Conservation (phyloP, 2,113 vertebrate genomes). For the Odocoileus hemionus region DNA sequence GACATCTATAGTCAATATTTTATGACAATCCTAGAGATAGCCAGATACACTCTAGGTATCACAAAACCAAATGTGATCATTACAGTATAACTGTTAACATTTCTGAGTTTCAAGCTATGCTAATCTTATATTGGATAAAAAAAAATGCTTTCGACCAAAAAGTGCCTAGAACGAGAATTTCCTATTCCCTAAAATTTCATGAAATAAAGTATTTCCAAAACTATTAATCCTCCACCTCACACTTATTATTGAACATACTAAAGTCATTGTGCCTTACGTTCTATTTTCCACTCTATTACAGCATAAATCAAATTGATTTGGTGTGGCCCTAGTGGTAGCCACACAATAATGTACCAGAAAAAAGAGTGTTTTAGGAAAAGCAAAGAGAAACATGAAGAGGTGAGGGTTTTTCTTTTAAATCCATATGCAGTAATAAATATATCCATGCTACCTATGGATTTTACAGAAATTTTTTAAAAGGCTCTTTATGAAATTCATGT, state of each 20-base stretch:
- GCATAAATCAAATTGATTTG: conserved; percentile 58
- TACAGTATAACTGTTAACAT: not conserved
- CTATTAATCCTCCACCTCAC: conserved; percentile 10
- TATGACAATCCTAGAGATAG: not conserved
- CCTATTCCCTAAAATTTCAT: conserved; percentile 20
- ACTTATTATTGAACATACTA: conserved; percentile 22
- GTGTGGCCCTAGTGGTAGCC: conserved; percentile 11
- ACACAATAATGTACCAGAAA: conserved; percentile 33
- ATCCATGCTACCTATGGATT: conserved; percentile 51
- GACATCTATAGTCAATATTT: not conserved
- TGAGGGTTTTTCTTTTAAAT: conserved; percentile 57
- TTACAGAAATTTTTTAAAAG: conserved; percentile 41
- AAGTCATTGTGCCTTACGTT: conserved; percentile 34
- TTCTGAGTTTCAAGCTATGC: conserved; percentile 13
- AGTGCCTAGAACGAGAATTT: not conserved
- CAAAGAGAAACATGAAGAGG: conserved; percentile 61
- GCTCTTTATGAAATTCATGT: conserved; percentile 30
- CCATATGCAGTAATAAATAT: conserved; percentile 58
- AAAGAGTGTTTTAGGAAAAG: conserved; percentile 41
- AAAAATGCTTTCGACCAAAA: not conserved
- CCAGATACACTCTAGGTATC: not conserved
- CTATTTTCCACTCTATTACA: not conserved
- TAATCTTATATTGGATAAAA: not conserved
- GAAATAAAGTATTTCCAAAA: conserved; percentile 19
- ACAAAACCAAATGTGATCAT: not conserved